Conservation (phyloP, 2,888 invertebrate species). For the Sphaeridia pumilis region DNA sequence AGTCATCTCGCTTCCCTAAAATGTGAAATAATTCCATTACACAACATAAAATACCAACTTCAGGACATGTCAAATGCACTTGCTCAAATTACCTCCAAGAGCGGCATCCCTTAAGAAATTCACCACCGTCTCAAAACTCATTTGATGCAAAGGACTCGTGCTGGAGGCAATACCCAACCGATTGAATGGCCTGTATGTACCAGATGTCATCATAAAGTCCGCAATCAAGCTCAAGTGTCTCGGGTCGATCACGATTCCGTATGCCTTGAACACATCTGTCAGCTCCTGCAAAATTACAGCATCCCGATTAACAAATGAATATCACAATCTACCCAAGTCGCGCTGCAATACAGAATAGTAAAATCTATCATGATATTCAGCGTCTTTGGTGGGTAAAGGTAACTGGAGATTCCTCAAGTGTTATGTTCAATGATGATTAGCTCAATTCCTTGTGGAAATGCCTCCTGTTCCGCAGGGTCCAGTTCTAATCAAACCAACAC, state of each 20-base stretch:
- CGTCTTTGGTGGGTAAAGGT: too few species aligned
- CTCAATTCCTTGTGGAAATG: too few species aligned
- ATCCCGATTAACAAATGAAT: background rate
- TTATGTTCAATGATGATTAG: too few species aligned
- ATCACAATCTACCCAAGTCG: background rate
- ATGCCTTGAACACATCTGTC: conserved; percentile 89
- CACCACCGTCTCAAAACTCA: conserved; percentile 92
- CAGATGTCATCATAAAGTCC: conserved; percentile 96
- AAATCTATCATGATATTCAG: too few species aligned
- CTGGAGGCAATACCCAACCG: conserved; percentile 78
- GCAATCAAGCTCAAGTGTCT: conserved; percentile 85
- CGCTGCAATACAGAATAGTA: background rate
- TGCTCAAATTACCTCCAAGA: conserved; percentile 45
- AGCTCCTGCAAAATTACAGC: conserved; percentile 54
- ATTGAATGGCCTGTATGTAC: conserved; percentile 77
- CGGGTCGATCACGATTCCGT: conserved; percentile 90
- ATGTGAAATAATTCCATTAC: background rate
- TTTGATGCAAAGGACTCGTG: conserved; percentile 91
- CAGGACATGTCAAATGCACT: background rate
- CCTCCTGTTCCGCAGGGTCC: too few species aligned
- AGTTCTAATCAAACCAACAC: too few species aligned
- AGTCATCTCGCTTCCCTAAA: conserved; percentile 57
- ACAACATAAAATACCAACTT: background rate
- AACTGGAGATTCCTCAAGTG: too few species aligned
- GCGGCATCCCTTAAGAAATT: conserved; percentile 71